Conservation (phyloP, 1,140 invertebrate genomes). For the Harlomillsia oculata region DNA sequence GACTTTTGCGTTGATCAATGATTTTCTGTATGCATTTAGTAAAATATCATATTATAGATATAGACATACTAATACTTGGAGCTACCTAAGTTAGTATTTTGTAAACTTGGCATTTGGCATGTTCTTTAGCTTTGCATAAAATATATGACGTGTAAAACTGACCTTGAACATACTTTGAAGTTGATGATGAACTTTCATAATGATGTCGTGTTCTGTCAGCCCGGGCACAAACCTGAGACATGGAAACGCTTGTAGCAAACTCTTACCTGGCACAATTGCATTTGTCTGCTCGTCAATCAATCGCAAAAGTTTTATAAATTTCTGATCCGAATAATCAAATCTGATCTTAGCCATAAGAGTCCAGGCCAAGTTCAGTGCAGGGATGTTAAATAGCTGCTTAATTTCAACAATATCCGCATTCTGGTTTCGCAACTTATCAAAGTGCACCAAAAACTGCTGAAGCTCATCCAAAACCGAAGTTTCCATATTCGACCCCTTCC, state of each 20-base stretch:
- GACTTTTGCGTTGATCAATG: background rate
- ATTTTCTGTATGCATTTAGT: slow-evolving; percentile 8
- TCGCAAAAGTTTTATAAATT: background rate
- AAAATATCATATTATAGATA: background rate
- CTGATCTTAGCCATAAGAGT: background rate
- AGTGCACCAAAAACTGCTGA: background rate
- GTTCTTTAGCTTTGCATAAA: background rate
- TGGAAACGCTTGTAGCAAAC: background rate
- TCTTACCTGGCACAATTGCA: background rate
- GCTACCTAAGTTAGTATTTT: background rate
- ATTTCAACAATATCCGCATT: background rate
- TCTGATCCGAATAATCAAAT: background rate
- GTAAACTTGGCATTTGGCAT: background rate
- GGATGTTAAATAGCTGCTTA: background rate
- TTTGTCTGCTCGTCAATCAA: background rate
- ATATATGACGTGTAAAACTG: background rate
- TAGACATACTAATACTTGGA: background rate
- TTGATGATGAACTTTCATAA: background rate
- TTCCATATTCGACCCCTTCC: slow-evolving; percentile 6
- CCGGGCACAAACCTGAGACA: slow-evolving; percentile 3
- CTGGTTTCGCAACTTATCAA: background rate
- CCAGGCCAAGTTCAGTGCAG: background rate
- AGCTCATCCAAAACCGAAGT: background rate
- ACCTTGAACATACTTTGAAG: slow-evolving; percentile 7
- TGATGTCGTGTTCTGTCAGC: slow-evolving; percentile 3